Conservation (phyloP, 2,113 vertebrate genomes). For the Dasyornis broadbenti region DNA sequence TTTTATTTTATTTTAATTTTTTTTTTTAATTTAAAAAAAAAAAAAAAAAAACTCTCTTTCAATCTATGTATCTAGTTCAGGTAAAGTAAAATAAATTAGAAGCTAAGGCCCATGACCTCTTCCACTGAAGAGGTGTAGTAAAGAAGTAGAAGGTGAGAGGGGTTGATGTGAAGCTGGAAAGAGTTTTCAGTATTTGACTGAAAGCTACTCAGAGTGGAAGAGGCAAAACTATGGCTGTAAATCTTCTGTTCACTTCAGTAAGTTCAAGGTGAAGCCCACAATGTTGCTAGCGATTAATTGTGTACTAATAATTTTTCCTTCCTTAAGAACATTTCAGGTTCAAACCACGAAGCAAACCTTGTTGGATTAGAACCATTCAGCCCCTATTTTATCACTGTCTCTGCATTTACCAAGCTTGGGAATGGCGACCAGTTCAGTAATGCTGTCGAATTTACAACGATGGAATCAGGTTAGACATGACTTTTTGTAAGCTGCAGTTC, state of each 20-base stretch:
- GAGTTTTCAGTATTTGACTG: not conserved
- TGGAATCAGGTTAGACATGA: constrained; percentile 84
- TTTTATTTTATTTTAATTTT: too few species aligned
- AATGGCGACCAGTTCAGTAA: constrained; percentile 92
- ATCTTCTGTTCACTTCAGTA: not conserved
- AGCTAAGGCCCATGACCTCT: not conserved
- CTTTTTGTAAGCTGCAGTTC: not conserved
- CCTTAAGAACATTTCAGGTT: constrained; percentile 86
- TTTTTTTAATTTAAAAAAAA: not conserved
- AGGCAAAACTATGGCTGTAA: not conserved
- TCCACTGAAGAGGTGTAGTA: not conserved
- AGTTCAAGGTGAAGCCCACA: not conserved
- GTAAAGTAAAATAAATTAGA: not conserved
- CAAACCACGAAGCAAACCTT: constrained; percentile 75
- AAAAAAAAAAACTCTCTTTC: not conserved
- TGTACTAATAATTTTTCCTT: constrained; percentile 14
- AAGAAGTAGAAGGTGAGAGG: not conserved
- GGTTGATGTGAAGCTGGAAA: not conserved
- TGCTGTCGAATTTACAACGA: constrained; percentile 84
- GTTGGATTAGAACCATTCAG: constrained; percentile 83
- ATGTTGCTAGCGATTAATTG: not conserved
- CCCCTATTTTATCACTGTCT: constrained; percentile 85
- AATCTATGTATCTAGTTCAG: not conserved
- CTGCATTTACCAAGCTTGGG: constrained; percentile 89
- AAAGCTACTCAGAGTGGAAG: not conserved